Percentiles rank a stretch among this genome's conserved stretches.
phyloP scores from a whole-genome alignment of 2,113 vertebrate species.

The Apus apus region DNA sequence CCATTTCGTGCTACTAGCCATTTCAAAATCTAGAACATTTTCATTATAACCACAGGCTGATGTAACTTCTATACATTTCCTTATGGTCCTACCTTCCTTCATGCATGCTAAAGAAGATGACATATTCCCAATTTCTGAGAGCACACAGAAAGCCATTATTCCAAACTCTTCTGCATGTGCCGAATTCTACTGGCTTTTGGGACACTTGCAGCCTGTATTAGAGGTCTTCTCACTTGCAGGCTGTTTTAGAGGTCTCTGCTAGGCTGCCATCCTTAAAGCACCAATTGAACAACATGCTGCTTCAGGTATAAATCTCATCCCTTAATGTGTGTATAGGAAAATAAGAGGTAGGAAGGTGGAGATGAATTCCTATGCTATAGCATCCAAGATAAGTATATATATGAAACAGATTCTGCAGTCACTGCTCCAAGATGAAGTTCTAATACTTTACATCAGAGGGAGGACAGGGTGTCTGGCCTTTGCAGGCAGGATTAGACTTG shows the following conservation, averaged over 20 bases:
- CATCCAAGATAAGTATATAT: not conserved
- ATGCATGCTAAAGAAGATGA: not conserved
- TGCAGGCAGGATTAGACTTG: not conserved
- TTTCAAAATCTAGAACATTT: not conserved
- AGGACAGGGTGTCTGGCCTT: not conserved
- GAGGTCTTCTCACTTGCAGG: not conserved
- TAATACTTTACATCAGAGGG: not conserved
- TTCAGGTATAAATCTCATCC: not conserved
- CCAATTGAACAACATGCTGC: not conserved
- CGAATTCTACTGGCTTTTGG: not conserved
- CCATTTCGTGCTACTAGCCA: not conserved
- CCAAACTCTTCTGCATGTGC: not conserved
- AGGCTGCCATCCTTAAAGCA: not conserved
- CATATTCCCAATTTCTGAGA: not conserved
- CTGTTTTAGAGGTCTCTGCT: not conserved
- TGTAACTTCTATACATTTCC: not conserved
- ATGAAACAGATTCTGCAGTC: not conserved
- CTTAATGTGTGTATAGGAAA: not conserved
- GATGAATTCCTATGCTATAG: not conserved
- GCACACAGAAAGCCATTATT: not conserved
- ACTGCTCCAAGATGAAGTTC: not conserved
- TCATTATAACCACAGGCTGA: not conserved
- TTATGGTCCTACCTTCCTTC: not conserved
- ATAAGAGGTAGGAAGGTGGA: not conserved
- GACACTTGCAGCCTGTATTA: not conserved